Evolutionary conservation across 2,888 invertebrate genomes (phyloP), one percentile per base, ranked within the genome.

Genomic region (Drosophila gaucha): DNA sequence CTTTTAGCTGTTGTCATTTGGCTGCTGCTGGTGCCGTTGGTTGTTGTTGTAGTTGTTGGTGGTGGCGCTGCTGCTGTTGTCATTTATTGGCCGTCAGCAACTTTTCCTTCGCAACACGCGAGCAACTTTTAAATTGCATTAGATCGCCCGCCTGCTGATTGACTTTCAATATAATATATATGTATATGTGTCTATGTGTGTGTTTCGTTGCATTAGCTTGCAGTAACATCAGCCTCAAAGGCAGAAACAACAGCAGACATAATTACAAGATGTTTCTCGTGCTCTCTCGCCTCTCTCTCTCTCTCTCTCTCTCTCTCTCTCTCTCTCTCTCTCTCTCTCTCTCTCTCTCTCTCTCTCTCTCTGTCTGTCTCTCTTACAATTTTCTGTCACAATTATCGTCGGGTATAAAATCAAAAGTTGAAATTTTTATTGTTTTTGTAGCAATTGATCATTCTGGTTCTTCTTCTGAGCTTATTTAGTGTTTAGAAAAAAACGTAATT

Each of bases 21-120:
- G 74, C 63, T 74, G 56, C 58, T 64, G 60, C 22, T 58, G 63
- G 35, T 51, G 51, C 43, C 56, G 44, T 51, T 57, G 66, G 14
- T 9, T 50, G 36, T 24, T 54, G n/a, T 30, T 38, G 41, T n/a
- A 52, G 43, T 22, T 63, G 58, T 9, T 65, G 56, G 8, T 54
- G 51, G 6, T 65, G 56, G 8, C 51, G 51, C 9, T 33, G 41
- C 16, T 62, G 62, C 30, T 79, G 64, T 64, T 79, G 82, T 73
- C 86, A 82, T 85, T 83, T 83, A 79, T 85, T 73, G 77, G 65
- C 63, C 62, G 80, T 76, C 83, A 85, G 77, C 79, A 79, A 75
- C 54, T 84, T 82, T 72, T 60, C 41, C 49, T 24, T 70, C 62
- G 64, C 75, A 74, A 76, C 82, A 84, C 85, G 82, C 82, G 76